Evolutionary conservation across 2,113 vertebrate species (phyloP).

Genomic region (Vombatus ursinus): DNA sequence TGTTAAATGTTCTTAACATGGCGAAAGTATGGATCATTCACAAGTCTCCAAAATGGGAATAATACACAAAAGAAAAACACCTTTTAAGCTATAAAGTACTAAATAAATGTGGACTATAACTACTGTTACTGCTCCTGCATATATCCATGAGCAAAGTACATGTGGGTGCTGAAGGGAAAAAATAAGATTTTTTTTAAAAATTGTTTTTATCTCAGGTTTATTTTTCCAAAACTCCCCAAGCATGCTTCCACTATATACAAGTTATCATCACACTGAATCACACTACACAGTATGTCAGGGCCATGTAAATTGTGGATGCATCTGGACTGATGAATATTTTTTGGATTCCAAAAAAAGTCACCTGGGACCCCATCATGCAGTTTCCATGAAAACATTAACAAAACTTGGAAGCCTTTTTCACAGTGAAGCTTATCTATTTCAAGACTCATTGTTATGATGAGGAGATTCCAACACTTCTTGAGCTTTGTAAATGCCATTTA

Average conservation of each 20-base stretch:
- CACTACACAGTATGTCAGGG: not conserved
- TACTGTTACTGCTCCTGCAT: not conserved
- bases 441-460: not conserved
- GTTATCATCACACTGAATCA: not conserved
- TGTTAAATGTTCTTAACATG: constrained; percentile 26
- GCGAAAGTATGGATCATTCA: not conserved
- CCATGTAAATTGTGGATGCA: not conserved
- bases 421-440: not conserved
- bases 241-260: not conserved
- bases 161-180: not conserved
- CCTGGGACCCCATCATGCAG: not conserved
- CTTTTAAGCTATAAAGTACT: not conserved
- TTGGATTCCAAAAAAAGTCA: not conserved
- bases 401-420: not conserved
- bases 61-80: too few species aligned
- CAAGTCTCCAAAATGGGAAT: not conserved
- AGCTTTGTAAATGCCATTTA: constrained; percentile 8
- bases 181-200: not conserved
- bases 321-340: not conserved
- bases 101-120: not conserved
- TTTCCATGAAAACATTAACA: not conserved
- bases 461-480: constrained; percentile 19
- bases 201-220: not conserved
- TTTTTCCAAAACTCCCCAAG: constrained; percentile 25
- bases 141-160: not conserved